A percentile compares a stretch with the other conserved stretches of the same genome.
These are phyloP conservation scores for Heliangelus exortis DNA, from an alignment of 2,797 vertebrate genomes.

Conservation along the genomic window DNA sequence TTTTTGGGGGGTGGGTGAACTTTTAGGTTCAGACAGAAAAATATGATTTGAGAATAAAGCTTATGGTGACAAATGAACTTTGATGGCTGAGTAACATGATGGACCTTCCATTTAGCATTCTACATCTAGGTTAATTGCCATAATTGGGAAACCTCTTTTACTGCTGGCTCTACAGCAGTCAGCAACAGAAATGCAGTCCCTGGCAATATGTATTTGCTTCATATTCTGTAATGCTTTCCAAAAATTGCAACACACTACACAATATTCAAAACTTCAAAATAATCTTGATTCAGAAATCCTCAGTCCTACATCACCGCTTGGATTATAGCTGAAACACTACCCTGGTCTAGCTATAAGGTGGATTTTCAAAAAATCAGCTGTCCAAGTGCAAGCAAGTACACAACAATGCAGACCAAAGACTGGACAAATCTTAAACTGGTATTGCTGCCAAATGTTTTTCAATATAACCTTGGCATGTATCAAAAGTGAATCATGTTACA, in stretches of 20 bases:
- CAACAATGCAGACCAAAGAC: background rate
- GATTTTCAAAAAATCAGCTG: background rate
- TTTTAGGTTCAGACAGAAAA: background rate
- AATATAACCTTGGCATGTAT: fast-evolving
- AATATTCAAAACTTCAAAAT: background rate
- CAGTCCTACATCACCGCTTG: background rate
- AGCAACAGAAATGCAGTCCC: background rate
- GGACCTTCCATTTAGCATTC: background rate
- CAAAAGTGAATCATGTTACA: background rate
- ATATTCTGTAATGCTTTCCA: background rate
- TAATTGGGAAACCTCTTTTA: background rate
- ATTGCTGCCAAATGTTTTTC: background rate
- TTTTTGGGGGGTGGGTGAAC: fast-evolving
- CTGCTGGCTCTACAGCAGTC: background rate
- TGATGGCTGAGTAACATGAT: background rate
- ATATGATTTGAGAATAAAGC: background rate
- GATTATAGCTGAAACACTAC: background rate
- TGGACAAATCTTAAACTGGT: background rate
- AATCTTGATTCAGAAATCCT: background rate
- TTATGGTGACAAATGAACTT: background rate
- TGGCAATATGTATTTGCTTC: background rate
- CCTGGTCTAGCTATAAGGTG: fast-evolving
- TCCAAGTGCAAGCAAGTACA: background rate
- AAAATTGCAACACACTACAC: background rate
- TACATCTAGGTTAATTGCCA: background rate